Percentiles rank a stretch among this genome's conserved stretches.
Evolutionary conservation across 1,140 invertebrate species (phyloP).

Genomic region (Arion vulgaris): DNA sequence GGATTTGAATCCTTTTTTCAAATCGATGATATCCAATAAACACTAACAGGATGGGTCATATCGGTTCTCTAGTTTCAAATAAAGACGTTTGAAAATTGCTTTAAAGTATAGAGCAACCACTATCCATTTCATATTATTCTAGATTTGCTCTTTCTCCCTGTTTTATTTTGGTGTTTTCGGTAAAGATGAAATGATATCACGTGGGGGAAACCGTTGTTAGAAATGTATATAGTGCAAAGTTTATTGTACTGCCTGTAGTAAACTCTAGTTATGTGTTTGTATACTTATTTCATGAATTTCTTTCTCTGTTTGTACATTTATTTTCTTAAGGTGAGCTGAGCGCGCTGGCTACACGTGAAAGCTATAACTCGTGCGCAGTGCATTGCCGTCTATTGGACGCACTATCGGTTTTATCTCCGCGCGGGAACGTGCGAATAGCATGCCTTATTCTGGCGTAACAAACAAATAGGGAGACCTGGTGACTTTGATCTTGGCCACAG

Average conservation of each 20-base stretch:
- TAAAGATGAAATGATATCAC: too few relatives aligned
- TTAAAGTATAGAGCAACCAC: too few relatives aligned
- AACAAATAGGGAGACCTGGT: background rate
- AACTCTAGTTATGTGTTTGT: background rate
- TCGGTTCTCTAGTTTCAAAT: too few relatives aligned
- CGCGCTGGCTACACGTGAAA: background rate
- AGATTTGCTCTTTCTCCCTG: too few relatives aligned
- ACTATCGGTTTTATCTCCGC: background rate
- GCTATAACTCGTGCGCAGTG: background rate
- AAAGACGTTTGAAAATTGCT: too few relatives aligned
- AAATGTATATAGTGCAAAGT: too few relatives aligned
- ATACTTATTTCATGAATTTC: background rate
- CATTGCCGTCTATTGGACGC: background rate
- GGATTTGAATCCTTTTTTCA: too few relatives aligned
- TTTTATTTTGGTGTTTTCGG: too few relatives aligned
- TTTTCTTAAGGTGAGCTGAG: background rate
- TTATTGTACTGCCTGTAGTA: background rate
- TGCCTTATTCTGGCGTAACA: constrained; percentile 1
- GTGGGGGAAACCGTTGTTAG: too few relatives aligned
- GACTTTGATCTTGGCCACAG: background rate
- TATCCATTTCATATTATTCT: too few relatives aligned
- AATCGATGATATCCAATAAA: too few relatives aligned
- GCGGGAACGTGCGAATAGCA: constrained; percentile 11
- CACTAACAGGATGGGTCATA: too few relatives aligned
- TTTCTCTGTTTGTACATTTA: background rate